Conservation (phyloP, 2,797 vertebrate species). For the Podarcis lilfordi region DNA sequence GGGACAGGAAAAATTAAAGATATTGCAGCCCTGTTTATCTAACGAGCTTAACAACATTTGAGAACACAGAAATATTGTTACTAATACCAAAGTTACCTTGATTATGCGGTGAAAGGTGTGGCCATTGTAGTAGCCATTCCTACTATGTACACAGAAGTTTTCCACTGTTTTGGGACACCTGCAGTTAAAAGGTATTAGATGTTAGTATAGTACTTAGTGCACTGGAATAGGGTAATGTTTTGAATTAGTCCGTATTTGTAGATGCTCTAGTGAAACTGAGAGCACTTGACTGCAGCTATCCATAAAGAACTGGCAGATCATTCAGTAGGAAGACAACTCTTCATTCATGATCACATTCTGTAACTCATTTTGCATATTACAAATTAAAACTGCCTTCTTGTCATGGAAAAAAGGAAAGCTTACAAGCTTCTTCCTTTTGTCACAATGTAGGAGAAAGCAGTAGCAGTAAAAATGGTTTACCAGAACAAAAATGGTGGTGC, state of each 20-base stretch:
- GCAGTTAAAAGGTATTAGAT: neutral
- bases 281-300: neutral
- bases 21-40: neutral
- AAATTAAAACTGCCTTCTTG: neutral
- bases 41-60: neutral
- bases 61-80: neutral
- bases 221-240: neutral
- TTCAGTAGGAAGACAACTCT: neutral
- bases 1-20: neutral
- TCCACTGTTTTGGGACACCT: slow-evolving; percentile 99
- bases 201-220: neutral
- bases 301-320: neutral
- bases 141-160: slow-evolving; percentile 98
- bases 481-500: neutral
- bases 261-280: neutral
- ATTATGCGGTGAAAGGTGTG: slow-evolving; percentile 97
- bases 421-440: neutral
- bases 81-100: slow-evolving; percentile 82
- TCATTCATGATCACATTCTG: neutral
- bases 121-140: slow-evolving; percentile 95
- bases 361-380: neutral
- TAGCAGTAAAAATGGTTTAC: neutral
- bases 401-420: neutral
- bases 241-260: neutral
- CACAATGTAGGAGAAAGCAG: neutral